These are phyloP conservation scores for Itoplectis maculator DNA, from an alignment of 2,888 invertebrate species.

Conservation along the genomic window DNA sequence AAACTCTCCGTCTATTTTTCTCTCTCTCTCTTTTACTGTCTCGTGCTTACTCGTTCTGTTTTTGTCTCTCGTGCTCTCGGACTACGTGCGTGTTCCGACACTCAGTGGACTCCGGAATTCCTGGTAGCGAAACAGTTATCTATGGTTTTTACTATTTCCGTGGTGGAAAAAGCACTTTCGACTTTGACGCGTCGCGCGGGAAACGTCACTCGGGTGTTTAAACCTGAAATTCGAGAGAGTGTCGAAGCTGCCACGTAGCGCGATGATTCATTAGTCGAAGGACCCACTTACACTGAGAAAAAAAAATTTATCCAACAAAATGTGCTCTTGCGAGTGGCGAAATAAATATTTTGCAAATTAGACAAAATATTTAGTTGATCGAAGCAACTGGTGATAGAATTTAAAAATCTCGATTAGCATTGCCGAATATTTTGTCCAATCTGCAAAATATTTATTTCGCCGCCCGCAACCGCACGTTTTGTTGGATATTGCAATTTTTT, in stretches of 20 bases:
- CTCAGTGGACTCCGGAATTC: conserved; percentile 34
- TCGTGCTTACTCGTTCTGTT: neutral
- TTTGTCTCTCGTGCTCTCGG: neutral
- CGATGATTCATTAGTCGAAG: neutral
- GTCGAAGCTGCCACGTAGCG: neutral
- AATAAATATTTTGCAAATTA: too few species aligned
- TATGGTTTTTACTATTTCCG: conserved; percentile 50
- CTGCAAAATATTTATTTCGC: too few species aligned
- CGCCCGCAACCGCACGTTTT: too few species aligned
- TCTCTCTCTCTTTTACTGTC: neutral
- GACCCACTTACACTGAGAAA: neutral
- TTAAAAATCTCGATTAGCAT: too few species aligned
- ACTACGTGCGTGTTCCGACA: conserved; percentile 30
- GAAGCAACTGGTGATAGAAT: too few species aligned
- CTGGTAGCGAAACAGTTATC: conserved; percentile 41
- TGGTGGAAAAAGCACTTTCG: conserved; percentile 57
- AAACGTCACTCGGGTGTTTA: conserved; percentile 23
- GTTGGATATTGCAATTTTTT: too few species aligned
- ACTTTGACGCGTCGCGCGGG: conserved; percentile 48
- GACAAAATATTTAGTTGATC: too few species aligned
- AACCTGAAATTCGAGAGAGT: conserved; percentile 19
- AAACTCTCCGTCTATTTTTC: conserved; percentile 6
- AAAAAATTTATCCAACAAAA: neutral
- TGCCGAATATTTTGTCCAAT: too few species aligned
- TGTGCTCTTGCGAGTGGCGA: too few species aligned